Percentiles rank a stretch among this genome's conserved stretches.
Evolutionary conservation across 2,888 invertebrate species (phyloP).

Genomic region (Drosophila nigritarsus): DNA sequence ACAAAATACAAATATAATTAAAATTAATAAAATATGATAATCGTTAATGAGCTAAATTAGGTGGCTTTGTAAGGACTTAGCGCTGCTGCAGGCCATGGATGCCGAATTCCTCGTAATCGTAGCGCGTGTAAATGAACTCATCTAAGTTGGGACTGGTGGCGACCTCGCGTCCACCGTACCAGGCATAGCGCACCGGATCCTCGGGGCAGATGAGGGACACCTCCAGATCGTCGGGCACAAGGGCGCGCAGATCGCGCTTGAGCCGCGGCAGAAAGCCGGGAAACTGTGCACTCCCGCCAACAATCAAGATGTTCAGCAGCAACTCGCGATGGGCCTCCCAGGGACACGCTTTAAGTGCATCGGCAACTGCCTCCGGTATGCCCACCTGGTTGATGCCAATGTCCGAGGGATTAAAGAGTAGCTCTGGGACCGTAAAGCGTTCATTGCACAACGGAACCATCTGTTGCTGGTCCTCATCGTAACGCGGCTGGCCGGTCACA

Average conservation of each 20-base stretch:
- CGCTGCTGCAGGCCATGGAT: slow-evolving; percentile 64
- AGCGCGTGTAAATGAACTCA: slow-evolving; percentile 90
- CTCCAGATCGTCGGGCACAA: slow-evolving; percentile 91
- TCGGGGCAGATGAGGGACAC: slow-evolving; percentile 90
- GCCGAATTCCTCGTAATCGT: slow-evolving; percentile 97
- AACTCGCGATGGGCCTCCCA: slow-evolving; percentile 91
- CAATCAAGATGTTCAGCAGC: slow-evolving; percentile 92
- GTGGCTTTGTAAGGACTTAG: slow-evolving; percentile 17
- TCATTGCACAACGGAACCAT: slow-evolving; percentile 95
- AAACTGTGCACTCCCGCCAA: slow-evolving; percentile 92
- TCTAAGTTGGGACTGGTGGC: slow-evolving; percentile 91
- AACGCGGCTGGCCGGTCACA: slow-evolving; percentile 62
- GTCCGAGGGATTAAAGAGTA: slow-evolving; percentile 97
- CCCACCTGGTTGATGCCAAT: slow-evolving; percentile 96
- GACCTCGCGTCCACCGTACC: slow-evolving; percentile 94
- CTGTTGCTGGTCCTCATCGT: slow-evolving; percentile 86
- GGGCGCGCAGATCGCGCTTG: slow-evolving; percentile 90
- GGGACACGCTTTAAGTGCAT: slow-evolving; percentile 91
- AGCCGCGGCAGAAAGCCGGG: slow-evolving; percentile 93
- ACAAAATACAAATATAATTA: neutral
- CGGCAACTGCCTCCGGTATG: slow-evolving; percentile 94
- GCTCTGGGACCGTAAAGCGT: slow-evolving; percentile 96
- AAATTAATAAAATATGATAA: neutral
- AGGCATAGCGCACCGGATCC: slow-evolving; percentile 92
- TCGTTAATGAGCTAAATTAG: slow-evolving; percentile 14